These are phyloP conservation scores for Bombus pyrosoma DNA, from an alignment of 1,140 invertebrate species.

Conservation along the genomic window DNA sequence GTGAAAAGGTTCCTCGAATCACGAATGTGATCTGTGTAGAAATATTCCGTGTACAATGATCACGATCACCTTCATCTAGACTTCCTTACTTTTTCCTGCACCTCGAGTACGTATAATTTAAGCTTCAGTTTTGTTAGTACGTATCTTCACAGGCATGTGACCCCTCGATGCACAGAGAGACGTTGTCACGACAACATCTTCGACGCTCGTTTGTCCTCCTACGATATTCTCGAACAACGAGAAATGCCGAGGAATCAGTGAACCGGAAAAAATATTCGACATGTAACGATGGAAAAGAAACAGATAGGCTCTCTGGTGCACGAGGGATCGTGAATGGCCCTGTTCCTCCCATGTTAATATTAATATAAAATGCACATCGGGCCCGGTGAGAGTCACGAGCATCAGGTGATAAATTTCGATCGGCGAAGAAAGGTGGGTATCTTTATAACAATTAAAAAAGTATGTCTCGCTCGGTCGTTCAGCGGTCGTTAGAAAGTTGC, in stretches of 20 bases:
- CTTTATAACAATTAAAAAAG: background rate
- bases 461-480: slow-evolving; percentile 42
- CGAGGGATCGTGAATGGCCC: slow-evolving; percentile 4
- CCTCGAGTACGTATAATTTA: slow-evolving; percentile 32
- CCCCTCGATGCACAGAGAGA: slow-evolving; percentile 22
- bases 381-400: slow-evolving; percentile 1
- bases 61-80: background rate
- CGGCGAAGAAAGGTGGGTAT: background rate
- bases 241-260: background rate
- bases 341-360: slow-evolving; percentile 31
- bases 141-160: slow-evolving; percentile 3
- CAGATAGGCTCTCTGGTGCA: background rate
- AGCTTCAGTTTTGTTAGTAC: slow-evolving; percentile 57
- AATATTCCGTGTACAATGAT: background rate
- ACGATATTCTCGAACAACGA: too few relatives aligned
- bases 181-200: background rate
- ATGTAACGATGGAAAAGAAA: too few relatives aligned
- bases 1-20: background rate
- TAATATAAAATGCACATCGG: slow-evolving; percentile 17
- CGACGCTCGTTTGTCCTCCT: too few relatives aligned
- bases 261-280: too few relatives aligned
- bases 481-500: slow-evolving; percentile 67
- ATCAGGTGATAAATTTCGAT: slow-evolving; percentile 5
- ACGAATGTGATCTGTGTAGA: background rate
- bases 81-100: slow-evolving; percentile 59